Percentiles rank a stretch among this genome's conserved stretches.
These are phyloP conservation scores for Aramus guarauna DNA, from an alignment of 2,113 vertebrate genomes.

Conservation along the genomic window DNA sequence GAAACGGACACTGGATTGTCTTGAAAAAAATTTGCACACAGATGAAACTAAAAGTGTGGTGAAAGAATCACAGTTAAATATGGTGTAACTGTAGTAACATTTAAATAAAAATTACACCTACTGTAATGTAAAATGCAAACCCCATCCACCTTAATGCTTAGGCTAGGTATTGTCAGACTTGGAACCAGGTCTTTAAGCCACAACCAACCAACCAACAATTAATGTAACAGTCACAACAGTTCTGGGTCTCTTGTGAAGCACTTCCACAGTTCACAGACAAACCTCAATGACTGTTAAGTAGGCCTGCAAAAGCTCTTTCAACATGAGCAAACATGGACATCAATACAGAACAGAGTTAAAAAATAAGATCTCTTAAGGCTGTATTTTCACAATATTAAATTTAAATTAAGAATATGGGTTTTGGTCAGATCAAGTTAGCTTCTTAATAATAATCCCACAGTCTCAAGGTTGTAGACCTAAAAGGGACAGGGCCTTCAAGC, in stretches of 20 bases:
- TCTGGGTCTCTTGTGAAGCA: not conserved
- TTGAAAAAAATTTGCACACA: slow-evolving; percentile 89
- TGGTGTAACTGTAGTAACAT: not conserved
- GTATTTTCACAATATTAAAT: not conserved
- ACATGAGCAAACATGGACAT: not conserved
- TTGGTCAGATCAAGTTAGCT: not conserved
- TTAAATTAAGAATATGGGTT: not conserved
- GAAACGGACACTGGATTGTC: slow-evolving; percentile 70
- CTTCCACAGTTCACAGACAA: not conserved
- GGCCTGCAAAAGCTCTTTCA: not conserved
- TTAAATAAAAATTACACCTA: not conserved
- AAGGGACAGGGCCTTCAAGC: not conserved
- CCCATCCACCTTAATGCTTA: not conserved
- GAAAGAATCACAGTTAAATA: slow-evolving; percentile 37
- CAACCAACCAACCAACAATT: not conserved
- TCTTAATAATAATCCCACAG: not conserved
- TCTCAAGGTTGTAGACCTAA: not conserved
- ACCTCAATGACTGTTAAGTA: not conserved
- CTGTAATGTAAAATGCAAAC: accelerated
- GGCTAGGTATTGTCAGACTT: not conserved
- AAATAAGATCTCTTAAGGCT: not conserved
- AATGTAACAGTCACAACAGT: not conserved
- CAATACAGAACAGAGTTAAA: not conserved
- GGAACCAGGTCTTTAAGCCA: not conserved
- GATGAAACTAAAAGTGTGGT: slow-evolving; percentile 79